These are phyloP conservation scores for Fragum sueziense DNA, from an alignment of 2,888 invertebrate genomes.

Conservation along the genomic window DNA sequence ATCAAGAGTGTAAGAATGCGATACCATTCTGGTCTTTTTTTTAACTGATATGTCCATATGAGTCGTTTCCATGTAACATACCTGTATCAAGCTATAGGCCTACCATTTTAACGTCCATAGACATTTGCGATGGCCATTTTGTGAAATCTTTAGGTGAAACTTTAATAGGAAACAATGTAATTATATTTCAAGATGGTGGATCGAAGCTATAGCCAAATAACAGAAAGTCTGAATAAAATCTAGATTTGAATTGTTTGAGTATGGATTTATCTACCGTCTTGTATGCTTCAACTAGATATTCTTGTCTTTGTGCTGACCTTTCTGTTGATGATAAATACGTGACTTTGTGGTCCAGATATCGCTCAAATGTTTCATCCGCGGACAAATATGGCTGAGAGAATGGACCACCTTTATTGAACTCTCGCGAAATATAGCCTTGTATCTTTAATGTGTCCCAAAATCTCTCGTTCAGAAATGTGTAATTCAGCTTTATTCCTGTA, in stretches of 20 bases:
- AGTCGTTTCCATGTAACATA: too few relatives aligned
- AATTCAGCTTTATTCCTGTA: neutral
- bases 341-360: conserved; percentile 21
- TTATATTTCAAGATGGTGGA: conserved; percentile 33
- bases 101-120: neutral
- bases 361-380: neutral
- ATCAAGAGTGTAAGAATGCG: too few relatives aligned
- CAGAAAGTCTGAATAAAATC: conserved; percentile 39
- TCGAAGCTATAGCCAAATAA: conserved; percentile 34
- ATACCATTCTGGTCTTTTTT: too few relatives aligned
- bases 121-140: neutral
- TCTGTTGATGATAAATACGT: conserved; percentile 7
- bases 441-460: conserved; percentile 46
- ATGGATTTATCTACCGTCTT: neutral
- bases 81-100: too few relatives aligned
- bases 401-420: neutral
- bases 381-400: neutral
- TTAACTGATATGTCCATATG: too few relatives aligned
- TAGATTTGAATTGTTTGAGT: conserved; percentile 15
- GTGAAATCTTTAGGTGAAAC: neutral
- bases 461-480: conserved; percentile 15
- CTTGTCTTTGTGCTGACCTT: conserved; percentile 25
- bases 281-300: conserved; percentile 36
- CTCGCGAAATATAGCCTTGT: neutral
- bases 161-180: neutral